Conservation (phyloP, 2,797 vertebrate genomes). For the Vespertilio murinus region DNA sequence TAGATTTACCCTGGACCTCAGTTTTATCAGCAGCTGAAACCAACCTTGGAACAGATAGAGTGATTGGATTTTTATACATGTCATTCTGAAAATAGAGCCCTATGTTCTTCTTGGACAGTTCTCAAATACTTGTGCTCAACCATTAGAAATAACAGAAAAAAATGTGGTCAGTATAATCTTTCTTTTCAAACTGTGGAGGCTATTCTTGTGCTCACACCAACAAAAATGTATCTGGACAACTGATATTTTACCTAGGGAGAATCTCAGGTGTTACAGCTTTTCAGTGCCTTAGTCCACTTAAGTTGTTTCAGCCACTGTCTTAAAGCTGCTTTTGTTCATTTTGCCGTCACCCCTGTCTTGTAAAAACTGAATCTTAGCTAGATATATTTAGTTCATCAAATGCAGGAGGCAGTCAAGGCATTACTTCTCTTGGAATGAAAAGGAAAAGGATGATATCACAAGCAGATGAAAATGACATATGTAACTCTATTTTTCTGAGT, state of each 20-base stretch:
- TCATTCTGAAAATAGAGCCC: not conserved
- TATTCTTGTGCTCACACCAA: not conserved
- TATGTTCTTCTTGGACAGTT: not conserved
- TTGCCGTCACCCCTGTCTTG: not conserved
- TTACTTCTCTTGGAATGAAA: not conserved
- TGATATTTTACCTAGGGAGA: not conserved
- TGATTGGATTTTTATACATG: not conserved
- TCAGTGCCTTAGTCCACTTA: not conserved
- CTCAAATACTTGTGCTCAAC: not conserved
- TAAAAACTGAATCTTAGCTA: slow-evolving; percentile 45
- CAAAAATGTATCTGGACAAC: not conserved
- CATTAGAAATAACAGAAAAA: not conserved
- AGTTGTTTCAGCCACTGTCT: not conserved
- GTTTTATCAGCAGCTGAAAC: not conserved
- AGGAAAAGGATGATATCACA: slow-evolving; percentile 1
- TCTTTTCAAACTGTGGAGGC: not conserved
- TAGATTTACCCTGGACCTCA: not conserved
- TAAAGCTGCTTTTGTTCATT: not conserved
- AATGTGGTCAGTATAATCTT: not conserved
- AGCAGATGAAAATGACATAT: not conserved
- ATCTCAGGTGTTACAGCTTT: not conserved
- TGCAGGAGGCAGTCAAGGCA: not conserved
- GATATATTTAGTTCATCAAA: slow-evolving; percentile 28
- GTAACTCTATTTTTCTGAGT: not conserved
- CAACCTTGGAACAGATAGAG: not conserved